Evolutionary conservation across 2,888 invertebrate species (phyloP).

Genomic region (Endotricha flammealis): DNA sequence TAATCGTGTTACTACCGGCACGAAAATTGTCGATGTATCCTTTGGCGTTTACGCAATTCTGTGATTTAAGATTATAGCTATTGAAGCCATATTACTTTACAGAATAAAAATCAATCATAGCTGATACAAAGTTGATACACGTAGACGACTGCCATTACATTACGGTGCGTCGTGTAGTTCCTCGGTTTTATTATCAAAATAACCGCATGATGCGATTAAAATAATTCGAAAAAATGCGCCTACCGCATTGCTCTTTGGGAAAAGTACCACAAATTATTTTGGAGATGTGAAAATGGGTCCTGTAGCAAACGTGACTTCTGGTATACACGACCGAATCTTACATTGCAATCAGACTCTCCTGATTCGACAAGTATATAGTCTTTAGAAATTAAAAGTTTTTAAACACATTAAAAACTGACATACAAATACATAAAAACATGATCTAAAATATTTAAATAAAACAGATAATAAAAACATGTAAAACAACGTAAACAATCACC

Average conservation of each 20-base stretch:
- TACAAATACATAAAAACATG: no score
- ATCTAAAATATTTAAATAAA: no score
- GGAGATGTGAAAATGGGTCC: no score
- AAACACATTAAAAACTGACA: no score
- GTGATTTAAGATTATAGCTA: slow-evolving; percentile 30
- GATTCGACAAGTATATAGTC: no score
- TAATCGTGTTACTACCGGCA: slow-evolving; percentile 34
- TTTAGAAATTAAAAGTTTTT: no score
- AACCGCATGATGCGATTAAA: slow-evolving; percentile 10
- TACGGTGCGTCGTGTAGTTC: slow-evolving; percentile 20
- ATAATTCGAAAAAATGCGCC: slow-evolving; percentile 7
- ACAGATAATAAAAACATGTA: background rate
- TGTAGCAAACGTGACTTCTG: no score
- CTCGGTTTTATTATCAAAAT: slow-evolving; percentile 11
- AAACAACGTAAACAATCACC: no score
- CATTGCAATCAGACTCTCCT: no score
- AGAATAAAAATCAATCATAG: slow-evolving; percentile 22
- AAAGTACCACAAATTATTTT: background rate
- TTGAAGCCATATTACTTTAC: slow-evolving; percentile 27
- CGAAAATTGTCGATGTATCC: slow-evolving; percentile 22
- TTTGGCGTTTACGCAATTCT: slow-evolving; percentile 21
- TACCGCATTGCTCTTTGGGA: background rate
- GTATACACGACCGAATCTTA: no score
- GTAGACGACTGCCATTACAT: slow-evolving; percentile 23
- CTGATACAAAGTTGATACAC: slow-evolving; percentile 21